Percentiles rank a stretch among this genome's conserved stretches.
Conservation (phyloP, 2,888 invertebrate species). For the Diogma glabrata region DNA sequence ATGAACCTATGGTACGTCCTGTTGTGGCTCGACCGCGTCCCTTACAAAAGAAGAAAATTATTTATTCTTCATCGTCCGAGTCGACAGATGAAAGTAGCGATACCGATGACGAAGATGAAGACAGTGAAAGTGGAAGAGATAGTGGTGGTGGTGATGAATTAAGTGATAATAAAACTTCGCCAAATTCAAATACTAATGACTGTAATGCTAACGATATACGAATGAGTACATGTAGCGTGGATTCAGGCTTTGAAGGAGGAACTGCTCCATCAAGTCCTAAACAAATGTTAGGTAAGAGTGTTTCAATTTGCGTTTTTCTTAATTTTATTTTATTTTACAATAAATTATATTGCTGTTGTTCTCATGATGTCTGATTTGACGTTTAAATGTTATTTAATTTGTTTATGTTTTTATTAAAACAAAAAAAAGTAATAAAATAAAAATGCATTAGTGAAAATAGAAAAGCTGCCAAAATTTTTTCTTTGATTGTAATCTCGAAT, state of each 20-base stretch:
- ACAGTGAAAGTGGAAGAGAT: conserved; percentile 31
- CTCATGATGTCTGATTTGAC: too few relatives aligned
- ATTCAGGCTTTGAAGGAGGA: conserved; percentile 68
- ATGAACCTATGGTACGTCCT: conserved; percentile 43
- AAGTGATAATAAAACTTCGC: conserved; percentile 18
- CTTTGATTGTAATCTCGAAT: too few relatives aligned
- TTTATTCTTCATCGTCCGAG: conserved; percentile 40
- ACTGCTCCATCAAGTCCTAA: conserved; percentile 54
- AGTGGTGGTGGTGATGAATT: conserved; percentile 25
- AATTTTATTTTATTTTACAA: too few relatives aligned
- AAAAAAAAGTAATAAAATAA: too few relatives aligned
- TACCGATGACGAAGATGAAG: conserved; percentile 31
- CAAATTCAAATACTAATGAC: not conserved
- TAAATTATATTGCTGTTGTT: too few relatives aligned
- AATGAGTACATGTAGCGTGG: conserved; percentile 65
- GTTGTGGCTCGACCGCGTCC: conserved; percentile 51
- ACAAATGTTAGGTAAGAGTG: conserved; percentile 42
- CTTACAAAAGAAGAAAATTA: conserved; percentile 40
- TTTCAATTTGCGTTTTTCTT: too few relatives aligned
- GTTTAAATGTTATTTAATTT: too few relatives aligned
- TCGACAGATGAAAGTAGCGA: conserved; percentile 35
- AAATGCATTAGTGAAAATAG: too few relatives aligned
- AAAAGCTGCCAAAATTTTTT: too few relatives aligned
- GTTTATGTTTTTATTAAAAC: too few relatives aligned
- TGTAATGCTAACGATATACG: conserved; percentile 32